phyloP scores from a whole-genome alignment of 1,140 invertebrate genomes.

The Metaphire vulgaris region DNA sequence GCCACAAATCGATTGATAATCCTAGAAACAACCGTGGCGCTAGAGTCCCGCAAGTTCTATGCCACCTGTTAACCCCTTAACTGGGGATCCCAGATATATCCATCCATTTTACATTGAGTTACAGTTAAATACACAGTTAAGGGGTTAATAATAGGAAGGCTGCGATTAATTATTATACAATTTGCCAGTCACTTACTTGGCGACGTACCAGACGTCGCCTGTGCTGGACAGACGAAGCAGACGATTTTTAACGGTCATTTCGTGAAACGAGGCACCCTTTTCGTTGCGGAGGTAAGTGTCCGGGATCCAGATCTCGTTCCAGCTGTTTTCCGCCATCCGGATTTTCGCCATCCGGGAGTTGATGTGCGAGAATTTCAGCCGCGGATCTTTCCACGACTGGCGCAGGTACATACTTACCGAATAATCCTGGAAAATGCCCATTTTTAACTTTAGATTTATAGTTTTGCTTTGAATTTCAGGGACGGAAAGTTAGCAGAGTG shows the following conservation, averaged over 20 bases:
- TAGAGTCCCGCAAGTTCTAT: no score
- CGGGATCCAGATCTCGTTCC: conserved; percentile 58
- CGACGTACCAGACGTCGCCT: conserved; percentile 11
- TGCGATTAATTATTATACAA: conserved; percentile 14
- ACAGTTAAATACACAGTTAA: no score
- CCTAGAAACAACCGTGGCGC: no score
- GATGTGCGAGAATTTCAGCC: conserved; percentile 36
- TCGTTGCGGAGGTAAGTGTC: conserved; percentile 66
- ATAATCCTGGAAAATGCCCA: conserved; percentile 48
- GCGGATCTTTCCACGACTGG: conserved; percentile 46
- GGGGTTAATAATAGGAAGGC: no score
- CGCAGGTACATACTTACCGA: conserved; percentile 46
- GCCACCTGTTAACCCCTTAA: no score
- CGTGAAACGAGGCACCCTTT: conserved; percentile 55
- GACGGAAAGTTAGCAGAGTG: no score
- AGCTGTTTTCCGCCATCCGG: conserved; percentile 9
- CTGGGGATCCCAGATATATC: no score
- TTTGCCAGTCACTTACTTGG: conserved; percentile 5
- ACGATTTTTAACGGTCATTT: conserved; percentile 60
- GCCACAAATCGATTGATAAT: no score
- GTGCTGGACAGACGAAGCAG: conserved; percentile 35
- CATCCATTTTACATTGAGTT: no score
- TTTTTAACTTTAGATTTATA: no score
- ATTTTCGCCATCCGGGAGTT: conserved; percentile 43
- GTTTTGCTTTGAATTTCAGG: no score